A percentile compares a stretch with the other conserved stretches of the same genome.
phyloP scores from a whole-genome alignment of 1,140 invertebrate species.

The Zaprionus capensis region DNA sequence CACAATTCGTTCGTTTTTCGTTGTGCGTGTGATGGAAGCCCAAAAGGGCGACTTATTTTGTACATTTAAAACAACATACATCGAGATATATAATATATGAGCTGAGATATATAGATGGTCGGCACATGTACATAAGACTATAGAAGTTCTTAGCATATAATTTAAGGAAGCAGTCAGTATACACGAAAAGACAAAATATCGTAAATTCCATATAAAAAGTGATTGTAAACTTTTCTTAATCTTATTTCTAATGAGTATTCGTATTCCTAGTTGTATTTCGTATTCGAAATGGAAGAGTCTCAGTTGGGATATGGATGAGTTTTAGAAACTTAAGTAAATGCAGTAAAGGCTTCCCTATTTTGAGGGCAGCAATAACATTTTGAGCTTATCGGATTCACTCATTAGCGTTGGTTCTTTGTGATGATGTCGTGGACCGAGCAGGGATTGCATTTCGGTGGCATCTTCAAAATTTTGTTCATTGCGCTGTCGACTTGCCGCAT shows the following conservation, averaged over 20 bases:
- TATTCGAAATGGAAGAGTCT: constrained; percentile 40
- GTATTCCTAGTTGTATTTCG: constrained; percentile 30
- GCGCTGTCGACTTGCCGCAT: constrained; percentile 70
- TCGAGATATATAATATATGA: not conserved
- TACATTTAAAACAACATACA: constrained; percentile 59
- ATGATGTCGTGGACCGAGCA: constrained; percentile 62
- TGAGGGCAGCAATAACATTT: constrained; percentile 84
- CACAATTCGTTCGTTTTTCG: constrained; percentile 38
- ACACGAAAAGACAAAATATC: constrained; percentile 6
- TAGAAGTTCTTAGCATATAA: constrained; percentile 41
- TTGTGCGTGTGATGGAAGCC: constrained; percentile 27
- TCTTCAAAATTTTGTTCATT: constrained; percentile 56
- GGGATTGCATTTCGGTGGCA: constrained; percentile 68
- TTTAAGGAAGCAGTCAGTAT: constrained; percentile 55
- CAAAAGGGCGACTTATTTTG: constrained; percentile 42
- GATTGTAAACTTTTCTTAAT: constrained; percentile 34
- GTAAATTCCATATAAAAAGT: constrained; percentile 14
- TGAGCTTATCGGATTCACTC: constrained; percentile 84
- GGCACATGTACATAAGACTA: constrained; percentile 18
- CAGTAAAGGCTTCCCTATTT: constrained; percentile 59
- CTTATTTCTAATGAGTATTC: constrained; percentile 71
- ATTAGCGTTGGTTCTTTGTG: constrained; percentile 70
- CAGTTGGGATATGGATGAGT: constrained; percentile 8
- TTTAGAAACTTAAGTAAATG: constrained; percentile 72
- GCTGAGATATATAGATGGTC: constrained; percentile 3